phyloP scores from a whole-genome alignment of 2,888 invertebrate genomes.

The Scaeva pyrastri region DNA sequence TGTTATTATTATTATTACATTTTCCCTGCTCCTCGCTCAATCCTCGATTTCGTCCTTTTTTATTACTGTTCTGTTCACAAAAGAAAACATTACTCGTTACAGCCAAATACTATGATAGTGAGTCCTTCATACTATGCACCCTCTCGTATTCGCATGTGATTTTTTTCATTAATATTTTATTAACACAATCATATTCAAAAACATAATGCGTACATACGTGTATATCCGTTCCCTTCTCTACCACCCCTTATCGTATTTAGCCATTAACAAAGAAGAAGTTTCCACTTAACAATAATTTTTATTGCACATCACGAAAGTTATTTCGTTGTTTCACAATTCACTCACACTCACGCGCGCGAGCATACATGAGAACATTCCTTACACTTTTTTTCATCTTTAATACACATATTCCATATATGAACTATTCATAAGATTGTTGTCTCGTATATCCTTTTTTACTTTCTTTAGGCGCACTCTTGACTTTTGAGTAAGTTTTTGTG shows the following conservation, averaged over 20 bases:
- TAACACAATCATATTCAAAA: conserved; percentile 38
- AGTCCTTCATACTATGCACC: conserved; percentile 11
- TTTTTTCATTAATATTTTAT: conserved; percentile 45
- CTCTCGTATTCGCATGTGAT: neutral
- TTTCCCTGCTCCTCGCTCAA: neutral
- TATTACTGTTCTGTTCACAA: neutral
- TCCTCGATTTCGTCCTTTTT: neutral
- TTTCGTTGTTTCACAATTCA: conserved; percentile 36
- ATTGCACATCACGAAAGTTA: conserved; percentile 42
- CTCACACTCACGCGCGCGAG: neutral
- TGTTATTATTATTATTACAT: conserved; percentile 35
- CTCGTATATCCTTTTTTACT: conserved; percentile 21
- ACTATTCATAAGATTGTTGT: conserved; percentile 51
- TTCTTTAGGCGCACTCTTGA: conserved; percentile 18
- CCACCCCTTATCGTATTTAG: conserved; percentile 21
- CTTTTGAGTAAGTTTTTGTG: conserved; percentile 31
- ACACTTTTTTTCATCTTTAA: conserved; percentile 6
- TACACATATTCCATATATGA: conserved; percentile 25
- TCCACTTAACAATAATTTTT: conserved; percentile 53
- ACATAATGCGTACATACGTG: conserved; percentile 22
- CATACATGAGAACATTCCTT: neutral
- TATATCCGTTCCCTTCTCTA: conserved; percentile 9
- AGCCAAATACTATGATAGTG: conserved; percentile 29
- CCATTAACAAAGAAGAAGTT: conserved; percentile 35
- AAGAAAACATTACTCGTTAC: conserved; percentile 30